Evolutionary conservation across 1,140 invertebrate species (phyloP).

Genomic region (Limonius californicus): DNA sequence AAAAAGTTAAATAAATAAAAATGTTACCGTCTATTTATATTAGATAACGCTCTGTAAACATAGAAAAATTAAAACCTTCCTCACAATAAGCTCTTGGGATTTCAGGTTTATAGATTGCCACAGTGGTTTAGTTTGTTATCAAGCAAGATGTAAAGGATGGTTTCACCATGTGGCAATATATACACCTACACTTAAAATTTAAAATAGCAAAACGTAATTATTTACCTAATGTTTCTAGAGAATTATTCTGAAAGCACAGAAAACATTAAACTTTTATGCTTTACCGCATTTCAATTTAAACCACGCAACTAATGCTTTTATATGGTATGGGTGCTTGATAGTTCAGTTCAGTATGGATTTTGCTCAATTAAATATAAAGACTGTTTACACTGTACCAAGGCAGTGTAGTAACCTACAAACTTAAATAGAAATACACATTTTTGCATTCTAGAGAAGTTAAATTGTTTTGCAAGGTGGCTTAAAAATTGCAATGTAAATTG

Average conservation of each 20-base stretch:
- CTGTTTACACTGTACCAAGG: too few relatives aligned
- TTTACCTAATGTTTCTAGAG: conserved; percentile 17
- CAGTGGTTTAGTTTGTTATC: not conserved
- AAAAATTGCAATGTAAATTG: not conserved
- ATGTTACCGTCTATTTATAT: conserved; percentile 42
- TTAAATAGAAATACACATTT: not conserved
- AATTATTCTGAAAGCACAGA: conserved; percentile 18
- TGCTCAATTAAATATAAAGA: too few relatives aligned
- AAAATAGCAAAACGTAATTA: conserved; percentile 22
- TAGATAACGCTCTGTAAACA: conserved; percentile 41
- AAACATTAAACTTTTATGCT: not conserved
- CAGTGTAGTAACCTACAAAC: too few relatives aligned
- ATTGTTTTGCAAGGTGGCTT: not conserved
- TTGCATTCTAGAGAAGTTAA: not conserved
- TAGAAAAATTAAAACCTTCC: conserved; percentile 44
- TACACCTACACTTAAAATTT: not conserved
- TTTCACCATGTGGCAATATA: not conserved
- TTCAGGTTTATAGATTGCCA: not conserved
- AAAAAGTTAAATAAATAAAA: conserved; percentile 29
- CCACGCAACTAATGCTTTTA: too few relatives aligned
- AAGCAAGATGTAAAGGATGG: not conserved
- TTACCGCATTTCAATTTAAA: not conserved
- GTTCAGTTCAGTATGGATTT: too few relatives aligned
- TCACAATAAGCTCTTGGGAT: conserved; percentile 2
- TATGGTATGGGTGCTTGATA: too few relatives aligned